Base-by-base conservation (phyloP, 2,113 vertebrate genomes). In the Dipodomys merriami region DNA sequence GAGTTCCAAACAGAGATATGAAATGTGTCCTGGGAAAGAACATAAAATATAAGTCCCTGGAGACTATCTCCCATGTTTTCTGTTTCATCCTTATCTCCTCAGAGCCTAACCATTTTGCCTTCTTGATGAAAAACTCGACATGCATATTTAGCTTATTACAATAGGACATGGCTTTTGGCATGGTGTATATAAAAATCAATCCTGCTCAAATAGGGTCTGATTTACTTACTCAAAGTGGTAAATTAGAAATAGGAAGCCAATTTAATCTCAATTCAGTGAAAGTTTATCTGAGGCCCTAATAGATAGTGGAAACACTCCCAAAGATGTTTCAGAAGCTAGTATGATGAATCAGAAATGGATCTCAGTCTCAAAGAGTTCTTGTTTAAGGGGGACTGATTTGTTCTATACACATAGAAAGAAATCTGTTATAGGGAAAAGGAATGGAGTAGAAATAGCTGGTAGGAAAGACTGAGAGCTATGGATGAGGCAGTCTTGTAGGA, bases 131-230 rank as follows among this genome's bases (percentile, higher is more conserved):
- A 22, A 93, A 89, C n/a, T 29, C 44, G 19, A 16, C 9, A 1
- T 29, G 0, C 13, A 2, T 33, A 88, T 86, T 91, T 10, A 87
- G 5, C 10, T 49, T 39, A 49, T 46, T 83, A 62, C 64, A 91
- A 65, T 22, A 95, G 18, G 15, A 27, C 5, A 49, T 13, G 6
- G 3, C 68, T 91, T 88, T 68, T 16, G 35, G 29, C 23, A 65
- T 74, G 18, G 19, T 39, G 1, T 11, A 73, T 88, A 77, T 53
- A 73, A 91, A 93, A 91, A 85, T 83, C 25, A 46, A 30, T 85
- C 49, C 44, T 95, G 20, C 57, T 88, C 91, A 88, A 60, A 53
- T 25, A 83, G 67, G 33, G 22, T 80, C 88, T 88, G 88, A 74
- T 65, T 79, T 90, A 82, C 83, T 96, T 79, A 53, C 44, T 67